These are phyloP conservation scores for Chloropsis cyanopogon DNA, from an alignment of 2,113 vertebrate species.

Conservation along the genomic window DNA sequence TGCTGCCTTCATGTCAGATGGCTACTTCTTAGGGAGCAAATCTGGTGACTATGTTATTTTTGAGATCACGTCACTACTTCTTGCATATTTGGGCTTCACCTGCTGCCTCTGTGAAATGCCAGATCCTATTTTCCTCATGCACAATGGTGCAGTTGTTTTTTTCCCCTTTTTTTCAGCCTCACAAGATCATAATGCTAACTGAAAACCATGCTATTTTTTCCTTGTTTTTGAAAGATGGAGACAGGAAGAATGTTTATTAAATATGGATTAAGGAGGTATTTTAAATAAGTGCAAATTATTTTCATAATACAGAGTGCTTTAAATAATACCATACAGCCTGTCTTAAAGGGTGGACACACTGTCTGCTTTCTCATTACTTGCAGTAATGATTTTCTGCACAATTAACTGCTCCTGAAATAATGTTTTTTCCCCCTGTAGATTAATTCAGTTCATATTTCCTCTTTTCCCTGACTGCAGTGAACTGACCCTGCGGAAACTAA, in stretches of 20 bases:
- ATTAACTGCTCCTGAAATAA: not conserved
- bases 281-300: not conserved
- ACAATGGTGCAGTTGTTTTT: not conserved
- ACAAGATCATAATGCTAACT: not conserved
- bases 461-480: not conserved
- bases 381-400: not conserved
- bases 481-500: not conserved
- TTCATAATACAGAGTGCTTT: not conserved
- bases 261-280: not conserved
- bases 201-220: not conserved
- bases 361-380: not conserved
- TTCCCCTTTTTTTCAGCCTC: not conserved
- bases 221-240: not conserved
- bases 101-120: not conserved
- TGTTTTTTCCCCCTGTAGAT: not conserved
- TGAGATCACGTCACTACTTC: not conserved
- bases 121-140: not conserved
- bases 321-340: not conserved
- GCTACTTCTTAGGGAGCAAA: not conserved
- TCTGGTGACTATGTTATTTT: not conserved
- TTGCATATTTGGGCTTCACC: not conserved
- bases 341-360: not conserved
- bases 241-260: not conserved
- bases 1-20: not conserved
- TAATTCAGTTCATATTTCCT: not conserved